A percentile compares a stretch with the other conserved stretches of the same genome.
These are phyloP conservation scores for Chiloscyllium plagiosum DNA, from an alignment of 2,113 vertebrate species.

Conservation along the genomic window DNA sequence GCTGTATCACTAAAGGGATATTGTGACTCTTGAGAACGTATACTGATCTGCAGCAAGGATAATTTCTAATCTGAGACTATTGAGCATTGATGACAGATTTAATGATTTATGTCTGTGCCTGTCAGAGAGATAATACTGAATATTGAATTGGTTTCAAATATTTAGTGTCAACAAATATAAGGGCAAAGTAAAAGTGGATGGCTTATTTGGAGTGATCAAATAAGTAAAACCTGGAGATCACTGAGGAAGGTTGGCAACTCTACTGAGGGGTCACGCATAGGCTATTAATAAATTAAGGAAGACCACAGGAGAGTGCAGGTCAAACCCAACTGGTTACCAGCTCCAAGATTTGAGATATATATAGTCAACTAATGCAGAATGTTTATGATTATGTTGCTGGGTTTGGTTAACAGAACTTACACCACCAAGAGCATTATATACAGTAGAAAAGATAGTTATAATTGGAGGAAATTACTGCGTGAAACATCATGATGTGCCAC, in stretches of 20 bases:
- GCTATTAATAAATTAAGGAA: too few species aligned
- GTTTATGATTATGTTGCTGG: too few species aligned
- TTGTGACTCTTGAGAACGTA: neutral
- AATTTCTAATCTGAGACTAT: neutral
- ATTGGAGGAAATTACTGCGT: too few species aligned
- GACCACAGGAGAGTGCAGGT: too few species aligned
- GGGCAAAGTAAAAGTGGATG: neutral
- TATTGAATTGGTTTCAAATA: neutral
- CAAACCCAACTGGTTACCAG: too few species aligned
- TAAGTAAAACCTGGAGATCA: neutral
- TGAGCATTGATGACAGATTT: neutral
- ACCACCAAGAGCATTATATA: too few species aligned
- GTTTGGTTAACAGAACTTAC: too few species aligned
- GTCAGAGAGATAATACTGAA: neutral
- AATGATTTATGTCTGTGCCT: neutral
- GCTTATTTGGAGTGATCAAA: neutral
- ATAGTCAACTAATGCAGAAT: too few species aligned
- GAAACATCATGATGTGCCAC: too few species aligned
- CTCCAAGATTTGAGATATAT: too few species aligned
- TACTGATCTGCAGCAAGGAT: neutral
- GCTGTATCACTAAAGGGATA: neutral
- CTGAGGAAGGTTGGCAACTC: neutral
- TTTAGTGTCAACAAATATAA: neutral
- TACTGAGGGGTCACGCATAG: too few species aligned
- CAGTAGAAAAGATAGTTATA: too few species aligned